phyloP scores from a whole-genome alignment of 1,140 invertebrate species.

The Zaprionus lachaisei region DNA sequence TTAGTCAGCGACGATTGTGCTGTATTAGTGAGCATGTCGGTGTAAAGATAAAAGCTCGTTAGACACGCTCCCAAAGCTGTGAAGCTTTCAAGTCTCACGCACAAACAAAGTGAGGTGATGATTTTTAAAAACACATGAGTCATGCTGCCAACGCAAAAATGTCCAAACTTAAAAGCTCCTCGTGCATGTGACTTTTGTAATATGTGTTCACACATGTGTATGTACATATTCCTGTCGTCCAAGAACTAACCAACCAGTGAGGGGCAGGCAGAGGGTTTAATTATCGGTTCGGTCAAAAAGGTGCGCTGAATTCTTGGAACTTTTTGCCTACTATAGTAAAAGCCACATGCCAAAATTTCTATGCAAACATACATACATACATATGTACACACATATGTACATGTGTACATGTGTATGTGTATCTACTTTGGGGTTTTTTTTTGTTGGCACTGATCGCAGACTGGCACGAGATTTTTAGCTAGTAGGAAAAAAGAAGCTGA shows the following conservation, averaged over 20 bases:
- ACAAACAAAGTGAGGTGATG: slow-evolving; percentile 24
- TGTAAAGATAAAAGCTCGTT: slow-evolving; percentile 64
- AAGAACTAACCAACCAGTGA: too few relatives aligned
- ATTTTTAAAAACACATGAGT: slow-evolving; percentile 68
- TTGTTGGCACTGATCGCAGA: slow-evolving; percentile 55
- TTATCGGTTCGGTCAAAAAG: slow-evolving; percentile 20
- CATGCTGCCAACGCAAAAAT: slow-evolving; percentile 65
- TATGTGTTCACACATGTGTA: slow-evolving; percentile 13
- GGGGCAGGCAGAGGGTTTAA: slow-evolving; percentile 24
- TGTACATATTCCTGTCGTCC: not conserved
- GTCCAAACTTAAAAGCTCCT: slow-evolving; percentile 47
- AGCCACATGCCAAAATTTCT: slow-evolving; percentile 34
- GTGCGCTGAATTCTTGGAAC: slow-evolving; percentile 64
- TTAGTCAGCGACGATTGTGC: slow-evolving; percentile 24
- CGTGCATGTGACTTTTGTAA: slow-evolving; percentile 70
- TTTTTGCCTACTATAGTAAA: slow-evolving; percentile 44
- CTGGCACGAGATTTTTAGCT: slow-evolving; percentile 68
- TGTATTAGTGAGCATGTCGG: slow-evolving; percentile 25
- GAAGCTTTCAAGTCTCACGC: slow-evolving; percentile 39
- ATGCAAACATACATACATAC: slow-evolving; percentile 5
- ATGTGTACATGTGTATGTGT: not conserved
- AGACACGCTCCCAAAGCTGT: slow-evolving; percentile 19
- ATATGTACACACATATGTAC: slow-evolving; percentile 1
- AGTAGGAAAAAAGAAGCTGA: slow-evolving; percentile 16
- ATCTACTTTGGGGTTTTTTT: slow-evolving; percentile 30